Conservation (phyloP, 2,113 vertebrate genomes). For the Myrmophylax atrothorax region DNA sequence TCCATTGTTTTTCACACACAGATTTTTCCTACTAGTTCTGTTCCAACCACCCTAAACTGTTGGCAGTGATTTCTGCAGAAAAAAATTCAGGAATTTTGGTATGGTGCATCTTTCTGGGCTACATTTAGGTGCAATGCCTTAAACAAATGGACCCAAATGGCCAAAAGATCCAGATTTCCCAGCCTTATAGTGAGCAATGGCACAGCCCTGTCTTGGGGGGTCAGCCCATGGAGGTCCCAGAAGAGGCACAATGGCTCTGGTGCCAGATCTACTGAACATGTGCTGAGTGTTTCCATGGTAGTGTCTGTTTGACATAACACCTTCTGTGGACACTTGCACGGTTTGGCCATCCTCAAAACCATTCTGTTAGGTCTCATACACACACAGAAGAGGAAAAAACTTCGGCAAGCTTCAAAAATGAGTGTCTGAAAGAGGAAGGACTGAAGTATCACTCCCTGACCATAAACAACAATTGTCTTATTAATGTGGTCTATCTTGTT, state of each 20-base stretch:
- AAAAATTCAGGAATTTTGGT: not conserved
- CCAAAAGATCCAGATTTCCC: not conserved
- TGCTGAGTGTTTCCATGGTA: not conserved
- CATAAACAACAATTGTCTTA: not conserved
- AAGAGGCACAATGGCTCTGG: not conserved
- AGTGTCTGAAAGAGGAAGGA: not conserved
- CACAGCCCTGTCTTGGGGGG: not conserved
- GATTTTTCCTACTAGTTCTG: not conserved
- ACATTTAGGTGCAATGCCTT: not conserved
- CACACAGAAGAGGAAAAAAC: not conserved
- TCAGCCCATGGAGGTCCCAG: rapidly evolving
- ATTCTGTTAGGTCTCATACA: not conserved
- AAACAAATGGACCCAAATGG: not conserved
- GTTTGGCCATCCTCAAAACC: not conserved
- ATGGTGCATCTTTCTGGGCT: not conserved
- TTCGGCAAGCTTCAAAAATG: not conserved
- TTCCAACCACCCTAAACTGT: not conserved
- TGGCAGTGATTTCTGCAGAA: not conserved
- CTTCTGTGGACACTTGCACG: not conserved
- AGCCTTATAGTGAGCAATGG: not conserved
- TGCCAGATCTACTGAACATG: not conserved
- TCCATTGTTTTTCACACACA: not conserved
- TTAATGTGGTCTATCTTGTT: not conserved
- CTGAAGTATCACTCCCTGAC: not conserved
- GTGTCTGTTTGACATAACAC: not conserved